Conservation (phyloP, 2,113 vertebrate species). For the Sisor rabdophorus region DNA sequence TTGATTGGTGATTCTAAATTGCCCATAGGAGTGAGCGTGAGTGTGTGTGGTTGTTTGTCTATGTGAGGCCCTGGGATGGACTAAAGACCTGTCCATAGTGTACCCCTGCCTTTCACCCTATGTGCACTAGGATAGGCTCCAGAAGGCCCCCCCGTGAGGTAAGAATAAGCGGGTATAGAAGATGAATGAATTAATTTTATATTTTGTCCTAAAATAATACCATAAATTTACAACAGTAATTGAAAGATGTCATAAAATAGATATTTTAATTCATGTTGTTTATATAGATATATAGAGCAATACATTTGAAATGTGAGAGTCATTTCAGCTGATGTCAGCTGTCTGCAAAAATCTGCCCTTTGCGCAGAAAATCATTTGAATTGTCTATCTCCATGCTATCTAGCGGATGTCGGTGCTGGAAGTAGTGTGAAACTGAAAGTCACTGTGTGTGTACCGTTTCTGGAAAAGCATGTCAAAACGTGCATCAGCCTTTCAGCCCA, state of each 20-base stretch:
- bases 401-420: slow-evolving; percentile 2
- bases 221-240: not conserved
- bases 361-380: slow-evolving; percentile 19
- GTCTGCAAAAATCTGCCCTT: slow-evolving; percentile 16
- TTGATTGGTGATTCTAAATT: too few species aligned
- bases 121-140: too few species aligned
- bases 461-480: slow-evolving; percentile 26
- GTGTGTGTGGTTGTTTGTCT: too few species aligned
- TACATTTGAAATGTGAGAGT: not conserved
- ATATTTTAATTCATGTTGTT: not conserved
- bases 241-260: not conserved
- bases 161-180: too few species aligned
- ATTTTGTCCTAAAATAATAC: not conserved
- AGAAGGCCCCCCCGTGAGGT: too few species aligned
- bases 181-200: too few species aligned
- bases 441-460: slow-evolving; percentile 3
- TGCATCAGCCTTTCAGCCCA: slow-evolving; percentile 7
- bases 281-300: not conserved
- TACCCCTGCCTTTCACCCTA: too few species aligned
- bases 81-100: too few species aligned
- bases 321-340: not conserved
- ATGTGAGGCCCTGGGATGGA: too few species aligned
- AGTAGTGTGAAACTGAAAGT: slow-evolving; percentile 10
- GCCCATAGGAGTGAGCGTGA: too few species aligned
- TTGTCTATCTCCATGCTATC: slow-evolving; percentile 17